Percentiles rank a stretch among this genome's conserved stretches.
These are phyloP conservation scores for Tricholauxania praeusta DNA, from an alignment of 2,888 invertebrate species.

Conservation along the genomic window DNA sequence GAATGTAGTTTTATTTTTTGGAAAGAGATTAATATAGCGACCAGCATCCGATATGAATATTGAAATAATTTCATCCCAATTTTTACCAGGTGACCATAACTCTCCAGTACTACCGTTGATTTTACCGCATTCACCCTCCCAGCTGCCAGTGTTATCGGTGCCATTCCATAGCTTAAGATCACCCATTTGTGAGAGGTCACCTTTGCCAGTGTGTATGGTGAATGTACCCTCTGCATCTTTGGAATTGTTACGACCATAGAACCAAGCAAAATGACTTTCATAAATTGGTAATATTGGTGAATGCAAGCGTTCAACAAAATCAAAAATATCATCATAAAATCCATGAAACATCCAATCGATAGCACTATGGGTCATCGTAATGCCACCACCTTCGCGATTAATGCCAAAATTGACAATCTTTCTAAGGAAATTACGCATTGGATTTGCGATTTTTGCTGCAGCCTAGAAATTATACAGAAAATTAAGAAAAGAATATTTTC, in stretches of 20 bases:
- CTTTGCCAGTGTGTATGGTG: conserved; percentile 79
- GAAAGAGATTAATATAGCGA: conserved; percentile 72
- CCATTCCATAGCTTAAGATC: conserved; percentile 79
- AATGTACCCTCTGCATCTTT: conserved; percentile 79
- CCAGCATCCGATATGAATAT: conserved; percentile 83
- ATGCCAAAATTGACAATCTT: conserved; percentile 71
- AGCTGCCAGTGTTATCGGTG: conserved; percentile 70
- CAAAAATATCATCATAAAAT: conserved; percentile 79
- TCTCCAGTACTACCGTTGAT: conserved; percentile 84
- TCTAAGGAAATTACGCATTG: conserved; percentile 65
- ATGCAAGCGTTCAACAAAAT: conserved; percentile 70
- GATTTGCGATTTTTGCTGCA: conserved; percentile 71
- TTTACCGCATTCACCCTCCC: conserved; percentile 74
- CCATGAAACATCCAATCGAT: conserved; percentile 82
- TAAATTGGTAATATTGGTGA: conserved; percentile 70
- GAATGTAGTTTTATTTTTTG: conserved; percentile 48
- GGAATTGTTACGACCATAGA: conserved; percentile 80
- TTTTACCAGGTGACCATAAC: conserved; percentile 76
- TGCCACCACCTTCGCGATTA: conserved; percentile 68
- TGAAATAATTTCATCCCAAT: conserved; percentile 70
- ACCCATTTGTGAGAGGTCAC: conserved; percentile 75
- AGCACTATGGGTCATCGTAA: conserved; percentile 73
- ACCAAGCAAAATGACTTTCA: conserved; percentile 85
- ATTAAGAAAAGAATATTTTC: background rate
- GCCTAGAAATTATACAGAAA: conserved; percentile 69